Percentiles rank a stretch among this genome's conserved stretches.
Conservation (phyloP, 2,797 vertebrate species). For the Myotis daubentonii region DNA sequence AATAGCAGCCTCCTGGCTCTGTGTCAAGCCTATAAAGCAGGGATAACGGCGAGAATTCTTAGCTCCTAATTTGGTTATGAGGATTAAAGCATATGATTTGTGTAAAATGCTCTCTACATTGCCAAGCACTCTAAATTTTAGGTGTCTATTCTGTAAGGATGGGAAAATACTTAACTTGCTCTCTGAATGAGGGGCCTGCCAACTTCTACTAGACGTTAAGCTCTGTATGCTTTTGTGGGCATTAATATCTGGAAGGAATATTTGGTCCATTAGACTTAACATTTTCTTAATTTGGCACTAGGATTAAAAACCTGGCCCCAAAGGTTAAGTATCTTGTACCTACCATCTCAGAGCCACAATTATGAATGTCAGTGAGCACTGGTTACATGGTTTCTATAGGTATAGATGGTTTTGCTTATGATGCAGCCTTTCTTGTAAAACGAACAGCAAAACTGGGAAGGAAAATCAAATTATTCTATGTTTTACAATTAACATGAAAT, state of each 20-base stretch:
- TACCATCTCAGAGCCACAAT: neutral
- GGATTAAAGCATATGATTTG: neutral
- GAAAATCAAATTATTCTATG: neutral
- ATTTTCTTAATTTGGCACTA: constrained; percentile 5
- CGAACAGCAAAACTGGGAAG: neutral
- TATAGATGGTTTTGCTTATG: neutral
- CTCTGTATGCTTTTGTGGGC: neutral
- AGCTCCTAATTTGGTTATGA: neutral
- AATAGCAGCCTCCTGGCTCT: neutral
- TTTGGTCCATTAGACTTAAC: neutral
- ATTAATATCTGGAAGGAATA: neutral
- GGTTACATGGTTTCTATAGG: neutral
- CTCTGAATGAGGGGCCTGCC: neutral
- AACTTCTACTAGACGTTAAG: neutral
- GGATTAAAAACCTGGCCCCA: neutral
- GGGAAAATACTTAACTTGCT: neutral
- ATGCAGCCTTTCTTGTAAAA: neutral
- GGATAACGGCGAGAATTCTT: neutral
- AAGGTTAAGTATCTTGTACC: neutral
- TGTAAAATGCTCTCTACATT: neutral
- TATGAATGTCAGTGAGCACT: neutral
- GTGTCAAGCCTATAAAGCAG: neutral
- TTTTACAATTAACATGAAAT: neutral
- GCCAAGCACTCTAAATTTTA: neutral
- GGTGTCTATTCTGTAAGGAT: neutral